Conservation (phyloP, 2,113 vertebrate species). For the Petrocephalus zakoni region DNA sequence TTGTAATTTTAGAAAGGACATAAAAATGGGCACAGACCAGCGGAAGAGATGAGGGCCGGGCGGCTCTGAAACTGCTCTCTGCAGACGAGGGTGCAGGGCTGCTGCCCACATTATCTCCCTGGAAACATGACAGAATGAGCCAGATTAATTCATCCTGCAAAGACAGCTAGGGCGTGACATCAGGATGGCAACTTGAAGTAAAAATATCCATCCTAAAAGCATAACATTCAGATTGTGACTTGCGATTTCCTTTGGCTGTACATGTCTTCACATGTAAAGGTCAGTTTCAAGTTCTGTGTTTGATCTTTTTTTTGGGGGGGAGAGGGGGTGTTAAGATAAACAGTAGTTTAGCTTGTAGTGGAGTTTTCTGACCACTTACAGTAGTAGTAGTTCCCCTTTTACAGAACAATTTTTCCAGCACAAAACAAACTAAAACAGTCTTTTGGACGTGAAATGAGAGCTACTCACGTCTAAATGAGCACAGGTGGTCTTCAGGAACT, state of each 20-base stretch:
- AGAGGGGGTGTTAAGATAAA: background rate
- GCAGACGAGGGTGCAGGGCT: conserved; percentile 69
- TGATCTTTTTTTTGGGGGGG: background rate
- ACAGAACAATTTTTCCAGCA: background rate
- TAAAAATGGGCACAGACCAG: conserved; percentile 57
- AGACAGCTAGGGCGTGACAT: background rate
- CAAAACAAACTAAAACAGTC: background rate
- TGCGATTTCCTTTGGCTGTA: background rate
- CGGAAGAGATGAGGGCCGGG: conserved; percentile 66
- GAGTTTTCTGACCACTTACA: background rate
- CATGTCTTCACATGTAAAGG: background rate
- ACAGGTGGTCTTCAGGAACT: conserved; percentile 77
- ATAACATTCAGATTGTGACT: background rate
- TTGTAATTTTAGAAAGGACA: background rate
- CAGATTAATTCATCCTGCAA: background rate
- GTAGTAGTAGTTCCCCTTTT: background rate
- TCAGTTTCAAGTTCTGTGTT: background rate
- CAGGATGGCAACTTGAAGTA: background rate
- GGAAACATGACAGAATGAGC: conserved; percentile 23
- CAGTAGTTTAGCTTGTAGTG: background rate
- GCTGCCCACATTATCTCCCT: conserved; percentile 68
- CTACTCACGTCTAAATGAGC: conserved; percentile 73
- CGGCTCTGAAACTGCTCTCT: conserved; percentile 71
- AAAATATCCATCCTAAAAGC: background rate
- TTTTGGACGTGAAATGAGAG: background rate